Evolutionary conservation across 2,113 vertebrate species (phyloP), one percentile per base, ranked within the genome.

Genomic region (Lethenteron reissneri): DNA sequence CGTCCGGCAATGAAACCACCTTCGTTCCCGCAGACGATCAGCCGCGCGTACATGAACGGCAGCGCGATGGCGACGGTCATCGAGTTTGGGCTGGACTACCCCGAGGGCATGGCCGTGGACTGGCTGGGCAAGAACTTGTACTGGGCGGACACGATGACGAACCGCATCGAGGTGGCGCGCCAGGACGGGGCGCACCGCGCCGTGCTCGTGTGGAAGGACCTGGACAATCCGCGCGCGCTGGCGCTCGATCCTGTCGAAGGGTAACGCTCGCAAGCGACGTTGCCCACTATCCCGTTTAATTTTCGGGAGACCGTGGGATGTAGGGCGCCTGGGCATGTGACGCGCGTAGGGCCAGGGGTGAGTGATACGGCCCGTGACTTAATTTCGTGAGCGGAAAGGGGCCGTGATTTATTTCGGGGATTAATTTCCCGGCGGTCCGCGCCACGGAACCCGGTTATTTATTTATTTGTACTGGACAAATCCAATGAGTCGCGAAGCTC

Each of bases 121-220:
- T 97, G 91, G 92, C 80, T 97, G 76, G 91, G 92, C 6, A 97
- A 95, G 83, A 97, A 97, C 78, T 76, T 97, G 75, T 97, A 97
- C 74, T 97, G 92, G 92, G 91, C 92, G 8, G 92, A 97, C 77
- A 97, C 92, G 0, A 89, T 89, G 12, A 97, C 92, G 13, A 97
- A 97, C 74, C 84, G 92, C 21, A 97, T 97, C 1, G 92, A 97
- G 74, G 92, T 94, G 74, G 88, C 92, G 70, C 94, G 91, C 73
- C 79, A 95, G 79, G 92, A 97, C 1, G 92, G 92, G 3, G 88
- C 91, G 74, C 91, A 95, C 79, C 83, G 91, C 9, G 89, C 95
- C 74, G 91, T 95, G 68, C 79, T 97, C 76, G 91, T 97, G 71
- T 97, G 92, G 92, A 95, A 95, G 75, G 91, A 97, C 56, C 81